phyloP scores from a whole-genome alignment of 2,113 vertebrate species.

The Hyla sarda region DNA sequence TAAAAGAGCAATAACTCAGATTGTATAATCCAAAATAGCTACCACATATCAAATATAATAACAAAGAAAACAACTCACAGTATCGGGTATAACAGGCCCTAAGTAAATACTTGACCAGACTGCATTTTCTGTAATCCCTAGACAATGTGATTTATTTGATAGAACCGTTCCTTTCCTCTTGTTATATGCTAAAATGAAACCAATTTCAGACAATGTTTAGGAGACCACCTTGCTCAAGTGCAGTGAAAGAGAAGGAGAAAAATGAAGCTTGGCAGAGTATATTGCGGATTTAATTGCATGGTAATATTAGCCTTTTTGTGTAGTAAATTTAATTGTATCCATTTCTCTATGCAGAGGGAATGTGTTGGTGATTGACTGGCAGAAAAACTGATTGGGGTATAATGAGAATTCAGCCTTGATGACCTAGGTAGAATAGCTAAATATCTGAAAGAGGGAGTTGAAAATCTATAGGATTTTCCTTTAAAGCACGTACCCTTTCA shows the following conservation, averaged over 20 bases:
- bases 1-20: neutral
- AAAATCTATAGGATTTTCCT: conserved; percentile 20
- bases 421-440: conserved; percentile 15
- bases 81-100: neutral
- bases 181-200: neutral
- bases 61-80: neutral
- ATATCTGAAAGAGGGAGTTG: conserved; percentile 8
- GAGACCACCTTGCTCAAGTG: conserved; percentile 15
- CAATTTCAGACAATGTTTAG: conserved; percentile 6
- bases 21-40: neutral
- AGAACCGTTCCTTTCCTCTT: neutral
- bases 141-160: neutral
- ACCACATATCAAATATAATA: neutral
- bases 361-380: conserved; percentile 38
- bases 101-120: neutral
- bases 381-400: conserved; percentile 48
- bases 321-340: conserved; percentile 47
- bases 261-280: conserved; percentile 25
- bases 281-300: conserved; percentile 35
- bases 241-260: neutral
- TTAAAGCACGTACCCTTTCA: conserved; percentile 25
- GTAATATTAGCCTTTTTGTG: conserved; percentile 23
- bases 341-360: conserved; percentile 29
- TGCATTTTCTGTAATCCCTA: neutral
- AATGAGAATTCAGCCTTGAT: conserved; percentile 35